Evolutionary conservation across 1,140 invertebrate genomes (phyloP), one percentile per base, ranked within the genome.

Genomic region (Thaumetopoea pityocampa): DNA sequence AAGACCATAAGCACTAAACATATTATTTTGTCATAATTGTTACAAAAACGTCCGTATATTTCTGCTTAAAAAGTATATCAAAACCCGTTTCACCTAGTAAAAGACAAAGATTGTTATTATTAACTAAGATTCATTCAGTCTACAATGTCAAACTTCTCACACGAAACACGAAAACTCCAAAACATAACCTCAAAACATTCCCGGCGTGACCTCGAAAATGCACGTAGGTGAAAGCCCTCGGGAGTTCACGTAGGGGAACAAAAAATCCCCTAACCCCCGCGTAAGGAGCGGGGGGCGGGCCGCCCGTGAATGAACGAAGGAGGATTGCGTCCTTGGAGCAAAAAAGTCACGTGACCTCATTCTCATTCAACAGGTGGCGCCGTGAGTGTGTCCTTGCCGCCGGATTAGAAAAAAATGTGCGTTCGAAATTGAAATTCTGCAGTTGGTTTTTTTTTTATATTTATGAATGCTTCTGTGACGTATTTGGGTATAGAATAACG

Each of bases 291-390:
- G 66, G 65, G 44, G 47, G 42, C 52, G 43, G 50, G 52, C 66
- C 67, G 63, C 72, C 78, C 79, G 71, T 83, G 79, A 83, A 80
- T 83, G 79, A 77, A 70, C 73, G 74, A 80, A 83, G 78, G 78
- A 82, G 76, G 78, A 62, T 62, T 65, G 66, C 72, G 79, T 83
- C 73, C 79, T 83, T 83, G 72, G 62, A 74, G 71, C 72, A 83
- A 83, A 83, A 83, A 83, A 83, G 79, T 79, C 76, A 80, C 76
- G 76, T 80, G 76, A 77, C 68, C 69, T 47, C 50, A 52, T 45
- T 64, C 69, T 47, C 50, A 52, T 45, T 64, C 79, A 83, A 83
- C 79, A 83, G 78, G 78, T 83, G 78, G 67, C 69, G 51, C 67
- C 71, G 67, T 72, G 47, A 67, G 48, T 68, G 66, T 66, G 73